Conservation (phyloP, 2,888 invertebrate species). For the Tiliacea aurago region DNA sequence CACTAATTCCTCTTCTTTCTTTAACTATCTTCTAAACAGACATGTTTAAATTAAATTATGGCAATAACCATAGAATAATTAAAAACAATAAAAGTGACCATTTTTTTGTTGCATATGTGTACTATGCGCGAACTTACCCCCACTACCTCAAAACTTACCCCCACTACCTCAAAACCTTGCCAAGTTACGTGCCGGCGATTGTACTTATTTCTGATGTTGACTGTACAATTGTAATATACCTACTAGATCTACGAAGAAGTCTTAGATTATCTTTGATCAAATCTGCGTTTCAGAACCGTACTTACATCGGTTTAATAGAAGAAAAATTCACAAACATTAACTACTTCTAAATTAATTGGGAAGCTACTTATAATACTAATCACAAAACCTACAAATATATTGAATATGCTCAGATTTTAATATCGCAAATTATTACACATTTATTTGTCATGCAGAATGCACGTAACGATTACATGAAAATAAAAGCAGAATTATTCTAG, state of each 20-base stretch:
- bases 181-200: too few species aligned
- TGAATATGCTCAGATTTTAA: background rate
- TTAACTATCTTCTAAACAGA: too few species aligned
- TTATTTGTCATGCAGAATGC: background rate
- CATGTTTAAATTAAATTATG: too few species aligned
- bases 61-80: too few species aligned
- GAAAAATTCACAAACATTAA: background rate
- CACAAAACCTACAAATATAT: background rate
- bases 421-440: background rate
- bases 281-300: background rate
- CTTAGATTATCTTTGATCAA: background rate
- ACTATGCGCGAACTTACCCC: too few species aligned
- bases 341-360: background rate
- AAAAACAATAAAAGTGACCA: too few species aligned
- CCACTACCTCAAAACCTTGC: too few species aligned
- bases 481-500: background rate
- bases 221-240: conserved; percentile 10
- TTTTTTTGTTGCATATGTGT: too few species aligned
- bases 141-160: too few species aligned
- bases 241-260: background rate
- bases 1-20: too few species aligned
- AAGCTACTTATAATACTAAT: background rate
- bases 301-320: conserved; percentile 6
- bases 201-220: conserved; percentile 21
- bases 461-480: background rate